Base-by-base conservation (phyloP, 2,888 invertebrate species). In the Dromius quadrimaculatus region DNA sequence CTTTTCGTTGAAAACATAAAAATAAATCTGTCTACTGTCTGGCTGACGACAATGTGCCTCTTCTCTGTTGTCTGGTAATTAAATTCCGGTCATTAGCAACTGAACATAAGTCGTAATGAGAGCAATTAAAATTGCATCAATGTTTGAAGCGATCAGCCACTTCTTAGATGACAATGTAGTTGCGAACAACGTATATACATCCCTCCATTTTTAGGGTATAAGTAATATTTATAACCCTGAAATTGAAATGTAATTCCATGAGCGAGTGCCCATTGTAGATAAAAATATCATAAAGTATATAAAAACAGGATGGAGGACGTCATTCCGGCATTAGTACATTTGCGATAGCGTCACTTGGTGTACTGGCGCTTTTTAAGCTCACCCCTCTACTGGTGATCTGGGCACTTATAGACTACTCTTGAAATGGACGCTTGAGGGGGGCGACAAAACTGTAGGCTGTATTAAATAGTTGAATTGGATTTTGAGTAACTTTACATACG, bases 181-280 rank as follows among this genome's bases (percentile, higher is more conserved):
- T 11, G n/a, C 36, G 36, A 11, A 6, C 36, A 36, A 38, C 11
- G 36, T 5, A 5, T 5, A 13, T n/a, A 5, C 1, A 43, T 11
- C n/a, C 17, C 1, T 45, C 9, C 17, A 15, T 15, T 20, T 59
- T 59, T 15, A 59, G 59, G 59, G 68, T 68, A 45, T 68, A 59
- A 68, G 59, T 59, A 68, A 59, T 68, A 68, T 68, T 68, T 68
- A 68, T 68, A 68, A 59, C 59, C 59, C 59, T 59, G 59, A 28
- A 79, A 80, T 79, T 79, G 80, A 80, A 80, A 79, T 76, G 79
- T 80, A 80, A 80, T 80, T 78, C 78, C 73, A 76, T 75, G 75
- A 73, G 74, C 73, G 77, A 77, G 78, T 79, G 79, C 76, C 74
- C 75, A 75, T 76, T 76, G 73, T 74, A 79, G 79, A 79, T 79